Evolutionary conservation across 37 sponge, comb jelly and placozoan species (phyloP), one percentile per base, ranked within the genome.

Genomic region (Lycopodina hypogea): DNA sequence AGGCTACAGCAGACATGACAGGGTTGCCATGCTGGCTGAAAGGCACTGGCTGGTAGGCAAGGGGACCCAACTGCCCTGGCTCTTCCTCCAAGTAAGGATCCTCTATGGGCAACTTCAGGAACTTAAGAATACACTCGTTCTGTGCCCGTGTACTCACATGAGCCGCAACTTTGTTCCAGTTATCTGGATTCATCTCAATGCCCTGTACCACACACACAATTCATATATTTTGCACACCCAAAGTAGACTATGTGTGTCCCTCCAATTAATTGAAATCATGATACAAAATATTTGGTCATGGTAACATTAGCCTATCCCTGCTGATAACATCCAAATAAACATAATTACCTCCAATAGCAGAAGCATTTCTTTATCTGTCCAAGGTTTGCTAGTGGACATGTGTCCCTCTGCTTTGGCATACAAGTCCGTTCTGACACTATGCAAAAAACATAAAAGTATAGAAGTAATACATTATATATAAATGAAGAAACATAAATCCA

Each of bases 1-100:
- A 98, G 9, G 99, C 99, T 22, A 98, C 94, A 0, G 99, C 93
- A 34, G 99, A 93, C 99, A 98, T 98, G 34, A 98, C 89, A 17
- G 99, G 99, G 65, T 98, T 98, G 1, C 99, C 99, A 33, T 90
- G 86, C 71, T 93, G 91, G 26, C 90, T 89, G 83, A 98, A 98
- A 14, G 99, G 99, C 1, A 93, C 69, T 0, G 99, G 96, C 68
- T 95, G 94, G 81, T 89, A 84, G 74, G 89, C 87, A 40, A 96
- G 80, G 0, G 96, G 92, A 12, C 96, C 76, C 28, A 76, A 42
- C 3, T 40, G 37, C 57, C 71, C 74, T 40, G 69, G 50, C 26
- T 52, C 53, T 40, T 89, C 92, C 62, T 98, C 99, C 59, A 93
- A 69, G 75, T 91, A 96, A 4, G 94, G 88, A 78, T 98, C 99